Percentiles rank a stretch among this genome's conserved stretches.
These are phyloP conservation scores for Aselliscus stoliczkanus DNA, from an alignment of 2,797 vertebrate genomes.

Conservation along the genomic window DNA sequence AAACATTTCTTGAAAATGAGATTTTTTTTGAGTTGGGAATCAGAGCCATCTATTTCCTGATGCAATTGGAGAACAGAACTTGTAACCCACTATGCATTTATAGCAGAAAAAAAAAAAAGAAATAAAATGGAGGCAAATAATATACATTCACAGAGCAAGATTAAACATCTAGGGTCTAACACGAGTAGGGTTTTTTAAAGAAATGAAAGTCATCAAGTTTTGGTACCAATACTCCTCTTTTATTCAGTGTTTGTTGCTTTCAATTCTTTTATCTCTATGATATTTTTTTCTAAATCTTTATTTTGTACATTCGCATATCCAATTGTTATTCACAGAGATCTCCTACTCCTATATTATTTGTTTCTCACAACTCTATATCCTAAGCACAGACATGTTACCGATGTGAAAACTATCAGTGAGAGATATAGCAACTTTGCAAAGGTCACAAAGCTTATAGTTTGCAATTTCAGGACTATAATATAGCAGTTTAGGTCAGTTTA, in stretches of 20 bases:
- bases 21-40: conserved; percentile 55
- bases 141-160: background rate
- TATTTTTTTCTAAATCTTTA: background rate
- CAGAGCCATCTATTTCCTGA: conserved; percentile 12
- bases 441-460: background rate
- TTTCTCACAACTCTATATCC: background rate
- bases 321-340: background rate
- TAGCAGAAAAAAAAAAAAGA: conserved; percentile 1
- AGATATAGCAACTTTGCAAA: background rate
- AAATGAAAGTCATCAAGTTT: conserved; percentile 2
- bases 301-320: background rate
- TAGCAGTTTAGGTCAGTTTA: background rate
- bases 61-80: conserved; percentile 39
- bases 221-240: background rate
- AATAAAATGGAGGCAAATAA: background rate
- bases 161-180: background rate
- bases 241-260: background rate
- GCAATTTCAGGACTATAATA: background rate
- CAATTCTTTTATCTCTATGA: background rate
- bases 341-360: background rate
- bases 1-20: conserved; percentile 55
- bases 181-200: background rate
- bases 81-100: background rate
- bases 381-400: background rate
- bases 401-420: background rate